These are phyloP conservation scores for Ovibos moschatus DNA, from an alignment of 2,113 vertebrate genomes.

Conservation along the genomic window DNA sequence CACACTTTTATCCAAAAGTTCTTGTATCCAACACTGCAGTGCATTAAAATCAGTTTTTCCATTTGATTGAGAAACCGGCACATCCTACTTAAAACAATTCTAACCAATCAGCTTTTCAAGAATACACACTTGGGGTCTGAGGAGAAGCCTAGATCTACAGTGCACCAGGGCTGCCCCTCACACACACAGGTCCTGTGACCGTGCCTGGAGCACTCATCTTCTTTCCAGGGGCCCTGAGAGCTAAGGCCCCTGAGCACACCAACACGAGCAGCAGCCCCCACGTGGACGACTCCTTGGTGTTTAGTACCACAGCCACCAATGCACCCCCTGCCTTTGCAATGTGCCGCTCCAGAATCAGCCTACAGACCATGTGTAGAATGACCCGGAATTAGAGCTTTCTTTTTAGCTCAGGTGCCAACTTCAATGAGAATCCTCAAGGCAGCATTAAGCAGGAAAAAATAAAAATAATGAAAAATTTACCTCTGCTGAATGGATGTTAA, in stretches of 20 bases:
- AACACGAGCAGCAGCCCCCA: background rate
- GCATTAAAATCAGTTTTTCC: background rate
- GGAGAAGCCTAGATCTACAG: background rate
- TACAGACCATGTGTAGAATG: background rate
- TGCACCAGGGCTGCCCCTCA: too few species aligned
- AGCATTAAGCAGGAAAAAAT: background rate
- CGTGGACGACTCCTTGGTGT: background rate
- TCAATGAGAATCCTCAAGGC: background rate
- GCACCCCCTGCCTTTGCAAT: background rate
- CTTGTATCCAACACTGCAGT: background rate
- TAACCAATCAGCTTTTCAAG: background rate
- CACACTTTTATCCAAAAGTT: background rate
- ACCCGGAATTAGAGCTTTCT: background rate
- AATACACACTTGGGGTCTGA: background rate
- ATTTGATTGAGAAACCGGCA: background rate
- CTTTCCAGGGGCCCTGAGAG: background rate
- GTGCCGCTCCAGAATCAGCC: background rate
- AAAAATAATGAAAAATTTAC: background rate
- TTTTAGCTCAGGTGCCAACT: background rate
- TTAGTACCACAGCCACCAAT: background rate
- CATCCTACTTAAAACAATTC: background rate
- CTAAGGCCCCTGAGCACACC: background rate
- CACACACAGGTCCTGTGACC: rapidly evolving
- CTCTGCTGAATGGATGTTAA: background rate
- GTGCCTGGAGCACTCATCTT: background rate